A percentile compares a stretch with the other conserved stretches of the same genome.
Conservation (phyloP, 2,888 invertebrate species). For the Caenorhabditis wallacei region DNA sequence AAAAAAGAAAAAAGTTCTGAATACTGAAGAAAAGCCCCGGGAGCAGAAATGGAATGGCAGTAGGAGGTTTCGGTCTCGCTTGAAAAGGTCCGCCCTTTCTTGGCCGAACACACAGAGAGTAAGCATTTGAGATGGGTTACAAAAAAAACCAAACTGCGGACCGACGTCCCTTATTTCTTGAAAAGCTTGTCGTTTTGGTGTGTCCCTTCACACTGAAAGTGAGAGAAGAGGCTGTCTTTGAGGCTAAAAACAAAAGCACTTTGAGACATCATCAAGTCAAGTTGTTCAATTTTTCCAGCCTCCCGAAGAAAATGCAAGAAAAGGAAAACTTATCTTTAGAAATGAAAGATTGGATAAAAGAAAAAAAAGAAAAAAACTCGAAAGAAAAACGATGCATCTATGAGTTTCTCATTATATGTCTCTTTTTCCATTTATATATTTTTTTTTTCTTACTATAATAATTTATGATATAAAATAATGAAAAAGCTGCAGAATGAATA, state of each 20-base stretch:
- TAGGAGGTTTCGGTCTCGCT: slow-evolving; percentile 28
- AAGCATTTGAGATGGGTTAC: slow-evolving; percentile 49
- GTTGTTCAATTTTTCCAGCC: neutral
- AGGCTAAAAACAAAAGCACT: slow-evolving; percentile 21
- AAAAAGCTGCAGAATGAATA: slow-evolving; percentile 9
- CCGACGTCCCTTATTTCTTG: slow-evolving; percentile 9
- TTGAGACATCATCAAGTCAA: slow-evolving; percentile 29
- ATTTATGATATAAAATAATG: slow-evolving; percentile 28
- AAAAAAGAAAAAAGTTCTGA: slow-evolving; percentile 32
- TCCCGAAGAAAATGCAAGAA: neutral
- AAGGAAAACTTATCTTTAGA: neutral
- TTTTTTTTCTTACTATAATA: slow-evolving; percentile 24
- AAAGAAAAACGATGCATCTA: slow-evolving; percentile 23
- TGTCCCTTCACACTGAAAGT: slow-evolving; percentile 39
- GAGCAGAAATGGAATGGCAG: slow-evolving; percentile 42
- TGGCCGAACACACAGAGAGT: slow-evolving; percentile 35
- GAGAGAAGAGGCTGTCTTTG: slow-evolving; percentile 8
- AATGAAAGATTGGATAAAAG: slow-evolving; percentile 10
- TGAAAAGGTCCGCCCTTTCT: slow-evolving; percentile 34
- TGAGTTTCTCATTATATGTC: slow-evolving; percentile 37
- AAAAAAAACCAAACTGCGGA: slow-evolving; percentile 29
- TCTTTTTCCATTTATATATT: neutral
- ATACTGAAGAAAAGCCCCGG: slow-evolving; percentile 3
- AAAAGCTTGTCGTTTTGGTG: slow-evolving; percentile 40
- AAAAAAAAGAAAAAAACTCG: neutral